Conservation (phyloP, 2,113 vertebrate species). For the Pseudorasbora parva region DNA sequence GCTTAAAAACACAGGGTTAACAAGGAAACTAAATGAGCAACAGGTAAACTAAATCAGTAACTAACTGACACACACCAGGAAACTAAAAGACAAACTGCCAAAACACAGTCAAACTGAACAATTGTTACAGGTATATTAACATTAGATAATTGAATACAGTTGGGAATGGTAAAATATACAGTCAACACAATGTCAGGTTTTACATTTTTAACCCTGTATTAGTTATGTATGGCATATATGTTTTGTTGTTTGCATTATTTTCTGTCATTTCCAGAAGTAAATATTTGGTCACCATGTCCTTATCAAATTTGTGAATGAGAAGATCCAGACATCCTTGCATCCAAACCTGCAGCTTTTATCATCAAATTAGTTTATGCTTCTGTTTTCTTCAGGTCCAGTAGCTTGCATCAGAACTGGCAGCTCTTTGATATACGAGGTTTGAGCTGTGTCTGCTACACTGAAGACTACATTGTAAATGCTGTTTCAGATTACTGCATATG, state of each 20-base stretch:
- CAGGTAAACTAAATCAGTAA: no score
- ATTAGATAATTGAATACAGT: not conserved
- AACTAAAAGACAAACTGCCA: no score
- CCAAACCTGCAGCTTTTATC: conserved; percentile 12
- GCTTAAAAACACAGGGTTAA: no score
- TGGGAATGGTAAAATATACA: no score
- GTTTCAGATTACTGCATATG: not conserved
- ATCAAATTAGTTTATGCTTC: conserved; percentile 16
- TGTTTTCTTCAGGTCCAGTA: conserved; percentile 6
- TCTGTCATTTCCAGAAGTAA: not conserved
- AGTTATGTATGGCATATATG: no score
- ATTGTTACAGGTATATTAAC: not conserved
- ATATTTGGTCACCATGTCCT: not conserved
- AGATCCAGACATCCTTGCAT: conserved; percentile 17
- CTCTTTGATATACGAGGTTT: conserved; percentile 1
- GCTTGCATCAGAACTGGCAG: not conserved
- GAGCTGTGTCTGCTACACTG: not conserved
- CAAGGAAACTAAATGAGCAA: no score
- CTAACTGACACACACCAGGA: no score
- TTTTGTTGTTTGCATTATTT: not conserved
- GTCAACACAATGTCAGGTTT: not conserved
- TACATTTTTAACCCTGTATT: not conserved
- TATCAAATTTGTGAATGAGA: conserved; percentile 2
- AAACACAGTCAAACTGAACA: no score
- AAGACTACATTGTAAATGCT: not conserved